Evolutionary conservation across 2,888 invertebrate genomes (phyloP), one percentile per base, ranked within the genome.

Genomic region (Xylocampa areola): DNA sequence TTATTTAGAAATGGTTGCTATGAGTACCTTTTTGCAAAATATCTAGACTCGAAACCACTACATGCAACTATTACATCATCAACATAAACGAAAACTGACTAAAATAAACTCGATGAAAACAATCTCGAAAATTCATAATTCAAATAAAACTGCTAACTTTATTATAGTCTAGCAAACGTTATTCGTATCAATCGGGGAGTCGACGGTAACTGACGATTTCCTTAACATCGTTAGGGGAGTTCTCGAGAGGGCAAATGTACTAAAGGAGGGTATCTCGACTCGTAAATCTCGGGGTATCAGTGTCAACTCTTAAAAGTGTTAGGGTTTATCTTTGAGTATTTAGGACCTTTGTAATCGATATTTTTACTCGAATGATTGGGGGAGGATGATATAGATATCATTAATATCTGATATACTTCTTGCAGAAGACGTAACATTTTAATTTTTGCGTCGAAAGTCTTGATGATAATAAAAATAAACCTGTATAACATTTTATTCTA

Each of bases 171-270:
- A 62, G 60, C 62, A 62, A 70, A 61, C 65, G 60, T 66, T 75
- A 70, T 71, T 67, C 57, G 76, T 74, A 79, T 81, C 79, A 79
- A 79, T 79, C 68, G 65, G 63, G 57, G 58, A 67, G 45, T 63
- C 73, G 64, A 27, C 72, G 64, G 58, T 75, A 80, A 81, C 81
- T 75, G 78, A 67, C 74, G 79, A 81, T 80, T 80, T 81, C 77
- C 79, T 80, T 81, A 83, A 83, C 82, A 69, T 72, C 73, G 74
- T 81, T 79, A 80, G 66, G 61, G 67, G 66, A 52, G 33, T 7
- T 35, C 17, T 55, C 33, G 41, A 50, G 67, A 66, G 66, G 67
- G 60, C 45, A 32, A 32, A 5, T 44, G 33, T 32, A 30, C 40
- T n/a, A 16, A 14, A 47, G 43, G 54, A 67, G 67, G 61, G 61